Base-by-base conservation (phyloP, 1,140 invertebrate genomes). In the Hypothenemus hampei region DNA sequence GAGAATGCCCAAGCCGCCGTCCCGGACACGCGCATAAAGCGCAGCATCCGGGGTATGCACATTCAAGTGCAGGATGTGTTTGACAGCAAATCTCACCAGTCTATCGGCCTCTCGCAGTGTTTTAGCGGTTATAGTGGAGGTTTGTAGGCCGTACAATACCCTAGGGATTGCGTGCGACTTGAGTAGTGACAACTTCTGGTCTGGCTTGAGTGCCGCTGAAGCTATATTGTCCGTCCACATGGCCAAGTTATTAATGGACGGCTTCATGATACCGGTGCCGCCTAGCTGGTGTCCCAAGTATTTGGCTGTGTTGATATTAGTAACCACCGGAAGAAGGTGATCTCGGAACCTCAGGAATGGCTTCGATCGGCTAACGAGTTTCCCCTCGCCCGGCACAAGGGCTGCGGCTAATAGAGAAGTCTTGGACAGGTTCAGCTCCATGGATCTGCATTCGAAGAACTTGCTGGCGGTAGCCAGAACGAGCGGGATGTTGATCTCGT, bases 171-270 rank as follows among this genome's bases (percentile, higher is more conserved):
- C 13, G 31, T 63, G 55, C 2, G 19, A 11, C 26, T 53, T 46
- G 0, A 60, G n/a, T 1, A 59, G 1, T 1, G 11, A 8, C 2
- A 57, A 26, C 8, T 70, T 65, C 48, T 69, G 69, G 24, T 68
- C 58, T 0, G 65, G 65, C 39, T 71, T 69, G 0, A 70, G 44
- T 0, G 69, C 66, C 1, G 65, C 61, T 8, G n/a, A 16, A 4
- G 26, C 15, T 10, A 63, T 21, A 8, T 55, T 44, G 11, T 46
- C 6, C 7, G 64, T 37, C 62, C 58, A 64, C 7, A 0, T 3
- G 0, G 2, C 0, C 11, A 62, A 29, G 33, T 61, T 59, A 29
- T 15, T 11, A n/a, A 61, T 22, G 8, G 18, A 29, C 4, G 62
- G 58, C 18, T 56, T 60, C 3, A 21, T 24, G 1, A 59, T 11